These are phyloP conservation scores for Sphaerodactylus townsendi DNA, from an alignment of 2,113 vertebrate genomes.

Conservation along the genomic window DNA sequence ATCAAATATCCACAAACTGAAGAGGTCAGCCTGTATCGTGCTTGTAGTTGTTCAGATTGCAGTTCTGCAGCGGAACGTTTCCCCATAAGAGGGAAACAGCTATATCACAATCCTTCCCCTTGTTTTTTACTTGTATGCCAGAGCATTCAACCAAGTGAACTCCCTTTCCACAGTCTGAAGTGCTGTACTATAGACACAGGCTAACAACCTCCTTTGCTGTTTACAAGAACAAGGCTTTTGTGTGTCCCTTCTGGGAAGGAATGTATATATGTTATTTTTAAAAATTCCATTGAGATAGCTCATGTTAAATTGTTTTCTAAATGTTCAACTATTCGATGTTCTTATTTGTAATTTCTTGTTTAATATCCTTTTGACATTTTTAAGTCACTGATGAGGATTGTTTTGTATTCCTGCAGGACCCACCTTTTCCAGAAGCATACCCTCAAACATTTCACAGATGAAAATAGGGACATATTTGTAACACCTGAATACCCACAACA, in stretches of 20 bases:
- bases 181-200: not conserved
- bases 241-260: not conserved
- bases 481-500: no score
- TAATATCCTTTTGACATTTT: not conserved
- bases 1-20: not conserved
- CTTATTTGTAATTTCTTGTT: not conserved
- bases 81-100: no score
- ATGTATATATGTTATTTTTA: not conserved
- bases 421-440: not conserved
- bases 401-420: conserved; percentile 26
- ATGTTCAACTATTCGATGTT: not conserved
- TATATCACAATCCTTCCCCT: not conserved
- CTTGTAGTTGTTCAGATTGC: not conserved
- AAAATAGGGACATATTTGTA: no score
- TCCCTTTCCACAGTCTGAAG: not conserved
- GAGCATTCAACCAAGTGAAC: not conserved
- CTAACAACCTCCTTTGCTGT: not conserved
- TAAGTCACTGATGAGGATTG: conserved; percentile 37
- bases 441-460: no score
- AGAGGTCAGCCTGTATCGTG: not conserved
- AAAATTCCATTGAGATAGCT: no score
- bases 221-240: not conserved
- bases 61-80: not conserved
- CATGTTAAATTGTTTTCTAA: not conserved
- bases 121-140: no score